Conservation (phyloP, 2,113 vertebrate genomes). For the Lophotis ruficrista region DNA sequence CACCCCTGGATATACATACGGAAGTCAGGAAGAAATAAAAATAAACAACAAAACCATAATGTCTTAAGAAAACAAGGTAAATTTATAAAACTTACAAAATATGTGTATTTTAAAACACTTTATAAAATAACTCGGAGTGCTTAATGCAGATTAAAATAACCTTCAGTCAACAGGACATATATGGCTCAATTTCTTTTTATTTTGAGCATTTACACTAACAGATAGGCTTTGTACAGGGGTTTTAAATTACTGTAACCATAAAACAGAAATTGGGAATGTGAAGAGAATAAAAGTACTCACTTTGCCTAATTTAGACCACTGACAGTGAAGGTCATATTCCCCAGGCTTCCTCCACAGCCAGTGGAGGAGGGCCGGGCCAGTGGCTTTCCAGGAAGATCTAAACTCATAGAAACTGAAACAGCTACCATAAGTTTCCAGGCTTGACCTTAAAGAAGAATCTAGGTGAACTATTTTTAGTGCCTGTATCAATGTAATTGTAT, state of each 20-base stretch:
- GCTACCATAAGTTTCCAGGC: not conserved
- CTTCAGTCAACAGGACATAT: not conserved
- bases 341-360: not conserved
- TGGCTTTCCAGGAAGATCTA: not conserved
- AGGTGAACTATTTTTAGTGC: conserved; percentile 28
- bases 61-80: not conserved
- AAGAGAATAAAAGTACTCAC: not conserved
- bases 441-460: conserved; percentile 11
- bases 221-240: not conserved
- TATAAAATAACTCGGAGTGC: not conserved
- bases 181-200: not conserved
- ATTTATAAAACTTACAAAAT: not conserved
- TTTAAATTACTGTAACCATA: not conserved
- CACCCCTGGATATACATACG: not conserved
- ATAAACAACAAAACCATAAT: not conserved
- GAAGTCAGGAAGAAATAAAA: not conserved
- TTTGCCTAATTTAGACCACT: not conserved
- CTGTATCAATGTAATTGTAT: not conserved
- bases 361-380: not conserved
- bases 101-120: not conserved
- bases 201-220: not conserved
- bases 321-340: not conserved
- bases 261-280: not conserved
- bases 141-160: not conserved
- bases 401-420: not conserved